Conservation (phyloP, 2,797 vertebrate species). For the Moxostoma hubbsi region DNA sequence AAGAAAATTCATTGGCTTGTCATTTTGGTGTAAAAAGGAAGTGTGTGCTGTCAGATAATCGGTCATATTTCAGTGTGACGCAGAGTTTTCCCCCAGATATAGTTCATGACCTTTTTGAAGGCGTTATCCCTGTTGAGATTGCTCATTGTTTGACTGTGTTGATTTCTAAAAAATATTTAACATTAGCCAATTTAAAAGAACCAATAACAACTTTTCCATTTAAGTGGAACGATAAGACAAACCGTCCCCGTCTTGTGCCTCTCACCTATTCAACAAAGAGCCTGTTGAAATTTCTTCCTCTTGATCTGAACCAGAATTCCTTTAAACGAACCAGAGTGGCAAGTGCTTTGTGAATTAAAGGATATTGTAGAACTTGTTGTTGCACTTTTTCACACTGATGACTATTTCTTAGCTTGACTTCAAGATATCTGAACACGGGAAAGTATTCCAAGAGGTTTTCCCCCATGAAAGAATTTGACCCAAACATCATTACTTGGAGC, state of each 20-base stretch:
- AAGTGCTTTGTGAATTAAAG: slow-evolving; percentile 36
- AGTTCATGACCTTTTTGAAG: background rate
- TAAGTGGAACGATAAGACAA: slow-evolving; percentile 45
- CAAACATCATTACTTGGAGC: background rate
- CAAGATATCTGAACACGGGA: background rate
- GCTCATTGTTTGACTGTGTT: background rate
- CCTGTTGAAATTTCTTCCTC: slow-evolving; percentile 43
- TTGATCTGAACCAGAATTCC: slow-evolving; percentile 42
- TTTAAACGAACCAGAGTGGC: slow-evolving; percentile 47
- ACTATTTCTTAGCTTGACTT: slow-evolving; percentile 43
- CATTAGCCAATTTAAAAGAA: background rate
- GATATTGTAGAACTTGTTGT: slow-evolving; percentile 21
- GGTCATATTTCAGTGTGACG: too few species aligned
- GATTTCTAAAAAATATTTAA: background rate
- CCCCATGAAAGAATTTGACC: background rate
- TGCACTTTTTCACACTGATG: slow-evolving; percentile 30
- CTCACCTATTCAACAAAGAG: slow-evolving; percentile 20
- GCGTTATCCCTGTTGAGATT: background rate
- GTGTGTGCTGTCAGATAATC: too few species aligned
- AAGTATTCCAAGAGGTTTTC: background rate
- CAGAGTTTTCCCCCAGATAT: too few species aligned
- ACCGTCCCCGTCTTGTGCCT: slow-evolving; percentile 38
- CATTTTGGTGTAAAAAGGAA: too few species aligned
- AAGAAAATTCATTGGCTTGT: slow-evolving; percentile 8
- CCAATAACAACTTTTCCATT: background rate